Evolutionary conservation across 2,888 invertebrate species (phyloP), one percentile per base, ranked within the genome.

Genomic region (Caenorhabditis doughertyi): DNA sequence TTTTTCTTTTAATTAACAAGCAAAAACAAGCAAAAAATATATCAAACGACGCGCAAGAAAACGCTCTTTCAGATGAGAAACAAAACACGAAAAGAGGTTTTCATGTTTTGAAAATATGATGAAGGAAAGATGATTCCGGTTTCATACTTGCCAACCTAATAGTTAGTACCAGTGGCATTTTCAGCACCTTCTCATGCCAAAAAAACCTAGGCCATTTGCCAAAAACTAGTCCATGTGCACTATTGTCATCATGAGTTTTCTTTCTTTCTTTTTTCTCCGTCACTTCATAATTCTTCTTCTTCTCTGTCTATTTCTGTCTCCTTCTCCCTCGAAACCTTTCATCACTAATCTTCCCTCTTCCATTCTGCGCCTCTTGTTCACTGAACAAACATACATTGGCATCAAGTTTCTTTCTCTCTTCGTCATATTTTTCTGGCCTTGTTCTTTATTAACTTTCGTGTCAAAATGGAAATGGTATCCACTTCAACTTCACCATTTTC

Each of bases 351-450:
- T 35, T 35, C 4, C 35, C 16, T 60, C 11, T 60, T n/a, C 18
- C 21, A 1, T 18, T 32, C 49, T 47, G 32, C 29, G 64, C 29
- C 64, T 64, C 29, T 32, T 18, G 13, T n/a, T 27, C 13, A 29
- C 23, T 29, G 64, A 47, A 64, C 64, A 64, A 64, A 64, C 49
- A 64, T n/a, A 32, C 47, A 27, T 44, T 49, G 47, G 64, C 64
- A 64, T 64, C 64, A 39, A 47, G 44, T 64, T 42, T 64, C 64
- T n/a, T 29, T 9, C 35, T n/a, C n/a, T n/a, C n/a, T n/a, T n/a
- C 35, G 35, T 25, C 60, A 39, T 47, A 35, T 21, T 62, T 62
- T 62, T 44, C 3, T 56, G 16, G 9, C 8, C 9, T 9, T 58
- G 21, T 35, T 58, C 13, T 18, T n/a, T 8, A 9, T 16, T 35